Evolutionary conservation across 2,113 vertebrate genomes (phyloP), one percentile per base, ranked within the genome.

Genomic region (Phodopus roborovskii): DNA sequence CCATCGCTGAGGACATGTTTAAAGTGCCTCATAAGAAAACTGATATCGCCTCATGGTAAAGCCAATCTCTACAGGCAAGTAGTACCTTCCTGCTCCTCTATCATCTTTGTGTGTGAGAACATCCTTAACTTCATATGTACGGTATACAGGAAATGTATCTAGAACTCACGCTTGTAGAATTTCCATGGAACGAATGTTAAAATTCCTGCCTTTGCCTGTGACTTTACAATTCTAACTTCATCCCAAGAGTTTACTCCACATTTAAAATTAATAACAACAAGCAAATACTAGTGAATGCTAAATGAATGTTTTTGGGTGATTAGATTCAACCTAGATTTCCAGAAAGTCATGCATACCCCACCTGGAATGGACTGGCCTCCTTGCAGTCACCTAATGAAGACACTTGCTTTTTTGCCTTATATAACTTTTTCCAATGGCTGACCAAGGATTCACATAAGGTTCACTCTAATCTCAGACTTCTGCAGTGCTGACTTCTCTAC

Each of bases 401-500:
- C 53, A 92, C 97, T 53, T 98, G 98, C 26, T 98, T 98, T 68
- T 98, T 96, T 78, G 98, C 97, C 81, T 98, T 99, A 87, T 98
- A 98, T 93, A 98, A 98, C 39, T 94, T 99, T n/a, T 94, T 98
- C 20, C 97, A 97, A 30, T 99, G 98, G 88, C 96, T 98, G 7
- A 98, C 97, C n/a, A 97, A 98, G 71, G 98, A 99, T 81, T 98
- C 98, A 33, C 95, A 98, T 88, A 99, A 99, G 94, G 98, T 98
- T 0, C 97, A 98, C 96, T 98, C 96, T 89, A 98, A 98, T 75
- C 97, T 99, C 83, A 99, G 98, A 86, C 86, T 99, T 53, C 90
- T 99, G 75, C 98, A 98, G 58, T 98, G 98, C 73, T 98, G 97
- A 45, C 96, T 99, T 15, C 92, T 98, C 87, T 98, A 98, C 0